Conservation (phyloP, 2,113 vertebrate species). For the Mormoops blainvillei region DNA sequence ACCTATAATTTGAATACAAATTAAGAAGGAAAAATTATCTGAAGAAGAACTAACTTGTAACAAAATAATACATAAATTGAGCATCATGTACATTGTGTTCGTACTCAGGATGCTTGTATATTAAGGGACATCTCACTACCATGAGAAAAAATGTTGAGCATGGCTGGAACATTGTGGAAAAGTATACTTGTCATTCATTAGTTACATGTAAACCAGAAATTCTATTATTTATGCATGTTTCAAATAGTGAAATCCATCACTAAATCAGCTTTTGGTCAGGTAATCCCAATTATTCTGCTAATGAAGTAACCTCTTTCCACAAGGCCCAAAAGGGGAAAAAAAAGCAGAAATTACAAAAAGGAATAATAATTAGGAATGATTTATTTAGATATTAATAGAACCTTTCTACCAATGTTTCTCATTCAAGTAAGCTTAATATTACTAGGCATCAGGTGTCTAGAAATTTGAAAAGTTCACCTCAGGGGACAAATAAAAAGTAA, state of each 20-base stretch:
- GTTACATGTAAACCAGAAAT: background rate
- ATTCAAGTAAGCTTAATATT: background rate
- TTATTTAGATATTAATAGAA: background rate
- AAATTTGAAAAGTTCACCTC: background rate
- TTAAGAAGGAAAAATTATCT: background rate
- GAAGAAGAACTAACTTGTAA: background rate
- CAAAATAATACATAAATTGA: background rate
- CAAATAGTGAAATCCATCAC: background rate
- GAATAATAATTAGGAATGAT: background rate
- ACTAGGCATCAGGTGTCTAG: background rate
- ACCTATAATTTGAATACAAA: background rate
- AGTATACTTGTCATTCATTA: background rate
- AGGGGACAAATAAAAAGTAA: background rate
- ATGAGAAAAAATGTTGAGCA: background rate
- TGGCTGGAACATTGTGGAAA: background rate
- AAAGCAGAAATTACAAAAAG: background rate
- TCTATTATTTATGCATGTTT: background rate
- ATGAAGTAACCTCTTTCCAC: background rate
- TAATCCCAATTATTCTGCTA: background rate
- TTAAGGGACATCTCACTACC: background rate
- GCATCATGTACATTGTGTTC: background rate
- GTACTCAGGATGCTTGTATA: background rate
- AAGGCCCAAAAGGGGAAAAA: background rate
- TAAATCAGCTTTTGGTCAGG: background rate
- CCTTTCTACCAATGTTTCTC: slow-evolving; percentile 41